A percentile compares a stretch with the other conserved stretches of the same genome.
Conservation (phyloP, 2,797 vertebrate species). For the Argya squamiceps region DNA sequence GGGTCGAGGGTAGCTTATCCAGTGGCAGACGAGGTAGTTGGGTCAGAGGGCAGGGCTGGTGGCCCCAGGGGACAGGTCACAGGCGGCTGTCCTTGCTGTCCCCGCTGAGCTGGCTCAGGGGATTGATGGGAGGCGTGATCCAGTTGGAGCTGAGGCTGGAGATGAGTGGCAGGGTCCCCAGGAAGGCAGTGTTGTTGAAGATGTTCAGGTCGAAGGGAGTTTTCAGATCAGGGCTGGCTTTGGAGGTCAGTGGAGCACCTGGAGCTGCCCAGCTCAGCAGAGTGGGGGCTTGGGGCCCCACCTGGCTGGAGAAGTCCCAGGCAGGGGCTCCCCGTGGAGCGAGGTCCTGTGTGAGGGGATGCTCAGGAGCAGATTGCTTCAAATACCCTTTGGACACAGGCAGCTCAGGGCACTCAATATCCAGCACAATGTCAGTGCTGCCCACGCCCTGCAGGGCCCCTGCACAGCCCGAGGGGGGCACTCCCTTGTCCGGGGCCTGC, state of each 20-base stretch:
- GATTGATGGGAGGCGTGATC: background rate
- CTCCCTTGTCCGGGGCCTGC: background rate
- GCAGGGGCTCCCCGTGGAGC: background rate
- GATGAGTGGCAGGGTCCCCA: background rate
- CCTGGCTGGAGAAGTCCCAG: background rate
- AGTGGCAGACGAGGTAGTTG: constrained; percentile 39
- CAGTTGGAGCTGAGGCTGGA: constrained; percentile 32
- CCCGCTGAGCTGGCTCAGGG: background rate
- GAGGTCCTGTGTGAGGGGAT: accelerated
- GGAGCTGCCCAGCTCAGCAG: background rate
- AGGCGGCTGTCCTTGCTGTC: constrained; percentile 9
- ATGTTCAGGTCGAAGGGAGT: background rate
- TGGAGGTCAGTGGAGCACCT: background rate
- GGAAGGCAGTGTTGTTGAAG: background rate
- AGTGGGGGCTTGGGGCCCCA: accelerated
- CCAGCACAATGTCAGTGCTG: accelerated
- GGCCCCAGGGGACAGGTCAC: background rate
- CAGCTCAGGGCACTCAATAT: background rate
- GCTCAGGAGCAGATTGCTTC: constrained; percentile 39
- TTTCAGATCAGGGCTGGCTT: background rate
- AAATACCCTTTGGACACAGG: constrained; percentile 63
- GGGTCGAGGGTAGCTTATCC: background rate
- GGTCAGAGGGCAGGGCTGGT: background rate
- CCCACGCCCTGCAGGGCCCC: background rate
- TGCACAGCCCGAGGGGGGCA: background rate